Evolutionary conservation across 2,888 invertebrate genomes (phyloP).

Genomic region (Nasonovia ribisnigri): DNA sequence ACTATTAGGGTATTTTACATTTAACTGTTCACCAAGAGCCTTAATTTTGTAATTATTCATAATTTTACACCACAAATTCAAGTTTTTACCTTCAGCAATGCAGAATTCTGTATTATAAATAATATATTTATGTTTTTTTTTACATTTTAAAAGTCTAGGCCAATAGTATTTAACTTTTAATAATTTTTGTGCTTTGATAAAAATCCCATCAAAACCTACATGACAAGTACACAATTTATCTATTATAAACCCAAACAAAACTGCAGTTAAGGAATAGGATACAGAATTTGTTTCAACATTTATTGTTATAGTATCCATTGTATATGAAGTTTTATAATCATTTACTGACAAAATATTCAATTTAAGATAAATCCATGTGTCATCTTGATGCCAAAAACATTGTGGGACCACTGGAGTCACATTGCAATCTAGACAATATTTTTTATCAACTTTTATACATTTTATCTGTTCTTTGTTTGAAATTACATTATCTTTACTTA

Average conservation of each 20-base stretch:
- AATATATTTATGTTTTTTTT: slow-evolving; percentile 56
- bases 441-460: neutral
- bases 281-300: slow-evolving; percentile 32
- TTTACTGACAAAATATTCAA: slow-evolving; percentile 47
- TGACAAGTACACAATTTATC: slow-evolving; percentile 14
- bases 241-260: slow-evolving; percentile 26
- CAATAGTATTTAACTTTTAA: slow-evolving; percentile 34
- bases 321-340: neutral
- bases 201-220: slow-evolving; percentile 42
- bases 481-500: neutral
- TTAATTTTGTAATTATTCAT: slow-evolving; percentile 19
- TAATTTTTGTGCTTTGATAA: slow-evolving; percentile 34
- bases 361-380: slow-evolving; percentile 43
- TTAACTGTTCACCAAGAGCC: neutral
- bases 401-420: slow-evolving; percentile 21
- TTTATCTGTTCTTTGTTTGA: neutral
- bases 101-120: slow-evolving; percentile 37
- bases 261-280: slow-evolving; percentile 23
- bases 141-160: slow-evolving; percentile 52
- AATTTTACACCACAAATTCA: neutral
- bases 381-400: slow-evolving; percentile 56
- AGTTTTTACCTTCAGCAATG: neutral
- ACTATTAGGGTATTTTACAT: neutral
- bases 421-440: slow-evolving; percentile 55
- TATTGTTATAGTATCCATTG: slow-evolving; percentile 34